Percentiles rank a stretch among this genome's conserved stretches.
These are phyloP conservation scores for Caradrina clavipalpis DNA, from an alignment of 2,888 invertebrate genomes.

Conservation along the genomic window DNA sequence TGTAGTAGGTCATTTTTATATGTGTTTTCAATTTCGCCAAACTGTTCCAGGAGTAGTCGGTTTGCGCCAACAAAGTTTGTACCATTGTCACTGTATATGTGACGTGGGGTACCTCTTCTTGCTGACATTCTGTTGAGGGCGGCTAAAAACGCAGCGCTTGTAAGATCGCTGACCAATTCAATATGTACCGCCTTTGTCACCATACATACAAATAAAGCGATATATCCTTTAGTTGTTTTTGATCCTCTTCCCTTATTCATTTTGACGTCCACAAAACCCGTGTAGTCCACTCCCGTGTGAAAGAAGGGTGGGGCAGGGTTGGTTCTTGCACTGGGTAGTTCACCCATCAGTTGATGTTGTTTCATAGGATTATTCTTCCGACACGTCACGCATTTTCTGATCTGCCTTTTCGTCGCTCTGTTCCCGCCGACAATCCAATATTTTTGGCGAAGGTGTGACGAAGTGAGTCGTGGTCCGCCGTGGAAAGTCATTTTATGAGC, in stretches of 20 bases:
- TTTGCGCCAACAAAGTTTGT: conserved; percentile 17
- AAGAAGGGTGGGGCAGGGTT: conserved; percentile 14
- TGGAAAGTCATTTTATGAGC: not conserved
- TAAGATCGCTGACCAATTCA: conserved; percentile 17
- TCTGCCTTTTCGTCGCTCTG: not conserved
- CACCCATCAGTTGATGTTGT: conserved; percentile 13
- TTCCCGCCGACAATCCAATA: not conserved
- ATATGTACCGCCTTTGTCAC: conserved; percentile 26
- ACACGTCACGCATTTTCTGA: conserved; percentile 6
- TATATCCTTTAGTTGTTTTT: conserved; percentile 16
- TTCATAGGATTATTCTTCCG: not conserved
- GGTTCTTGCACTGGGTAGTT: conserved; percentile 6
- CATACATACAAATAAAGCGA: conserved; percentile 20
- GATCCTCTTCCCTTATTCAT: conserved; percentile 15
- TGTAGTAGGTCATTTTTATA: not conserved
- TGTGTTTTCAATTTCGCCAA: too few species aligned
- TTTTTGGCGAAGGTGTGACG: not conserved
- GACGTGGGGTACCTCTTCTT: not conserved
- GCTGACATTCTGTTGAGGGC: too few species aligned
- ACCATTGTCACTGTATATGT: conserved; percentile 25
- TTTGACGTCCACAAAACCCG: conserved; percentile 24
- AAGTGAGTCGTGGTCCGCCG: not conserved
- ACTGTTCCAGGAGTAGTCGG: not conserved
- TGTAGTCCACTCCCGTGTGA: conserved; percentile 29
- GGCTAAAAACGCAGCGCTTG: conserved; percentile 10